Base-by-base conservation (phyloP, 1,140 invertebrate species). In the Vanessa tameamea region DNA sequence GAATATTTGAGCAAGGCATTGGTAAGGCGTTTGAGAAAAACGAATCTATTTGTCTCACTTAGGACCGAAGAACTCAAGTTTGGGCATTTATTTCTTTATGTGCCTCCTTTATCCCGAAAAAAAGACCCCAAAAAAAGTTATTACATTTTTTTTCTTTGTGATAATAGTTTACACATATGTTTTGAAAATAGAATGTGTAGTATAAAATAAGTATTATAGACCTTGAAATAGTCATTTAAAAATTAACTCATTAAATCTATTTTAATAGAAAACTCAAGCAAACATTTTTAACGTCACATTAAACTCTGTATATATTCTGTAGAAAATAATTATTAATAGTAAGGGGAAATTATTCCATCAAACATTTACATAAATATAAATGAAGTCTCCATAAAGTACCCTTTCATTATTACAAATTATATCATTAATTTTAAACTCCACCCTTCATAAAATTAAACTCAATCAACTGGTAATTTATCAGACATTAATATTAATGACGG, bases 1-100 rank as follows among this genome's bases (percentile, higher is more conserved):
- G 55, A 59, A 59, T 59, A 59, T 59, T 59, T 59, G 20, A 59
- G 23, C 55, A 20, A 5, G 53, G 53, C n/a, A 59, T 23, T 13
- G 8, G 55, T 26, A 59, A n/a, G 11, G 11, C 23, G 23, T 59
- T 59, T 13, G 57, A 61, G 57, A 61, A 37, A 61, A 61, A 16
- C 26, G 15, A 61, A 61, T 31, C 23, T 61, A 61, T 61, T 61
- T 37, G 57, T 61, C 57, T 61, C 57, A 61, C 57, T 61, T 61
- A 61, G 14, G 15, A 26, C 31, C 57, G n/a, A 61, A 57, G 50
- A 53, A 8, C 50, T 53, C 20, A 53, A 57, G 53, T 57, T 57
- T 20, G 16, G 16, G 20, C 20, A 11, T 57, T 57, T 26, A 57
- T 57, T 57, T 23, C 23, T 13, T n/a, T 23, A 9, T 23, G 11